Evolutionary conservation across 2,888 invertebrate genomes (phyloP), one percentile per base, ranked within the genome.

Genomic region (Hydraecia micacea): DNA sequence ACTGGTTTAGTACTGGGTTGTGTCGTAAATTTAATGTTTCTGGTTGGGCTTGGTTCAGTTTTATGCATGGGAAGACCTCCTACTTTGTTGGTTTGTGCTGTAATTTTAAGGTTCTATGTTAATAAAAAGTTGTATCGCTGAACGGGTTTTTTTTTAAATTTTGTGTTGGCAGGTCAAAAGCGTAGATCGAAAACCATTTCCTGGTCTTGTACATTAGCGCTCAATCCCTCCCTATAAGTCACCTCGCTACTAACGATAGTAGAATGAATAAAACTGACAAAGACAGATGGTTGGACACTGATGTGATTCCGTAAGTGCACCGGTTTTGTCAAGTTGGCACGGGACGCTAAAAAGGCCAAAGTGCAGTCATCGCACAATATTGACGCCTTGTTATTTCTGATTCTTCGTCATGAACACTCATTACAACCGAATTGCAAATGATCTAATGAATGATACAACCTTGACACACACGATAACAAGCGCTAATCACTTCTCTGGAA

Each of bases 371-470:
- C 9, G 25, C 32, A 65, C 52, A 58, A n/a, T n/a, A 70, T 70
- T 74, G 74, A 75, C 86, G 77, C 76, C 77, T 77, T 36, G 67
- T 83, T 87, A 75, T 86, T 87, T 81, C 11, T 32, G 75, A 62
- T 32, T 13, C 32, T 39, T 70, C 82, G 82, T 88, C 79, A 81
- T 80, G 58, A 75, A 63, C 63, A 77, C 79, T 72, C 79, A 80
- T 81, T 79, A 80, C 72, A 79, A 73, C 81, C 70, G 68, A 81
- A 71, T 68, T 76, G 77, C 77, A 76, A 77, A 84, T 88, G 90
- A 89, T 89, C 88, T 89, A 89, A 89, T 84, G 60, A 77, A 75
- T 73, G 79, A 72, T 86, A 62, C 65, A 83, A 88, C 86, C 86
- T 85, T 88, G 79, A 81, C 81, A 81, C 18, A 36, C 32, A n/a